phyloP scores from a whole-genome alignment of 2,797 vertebrate genomes.

The Cetoscarus ocellatus region DNA sequence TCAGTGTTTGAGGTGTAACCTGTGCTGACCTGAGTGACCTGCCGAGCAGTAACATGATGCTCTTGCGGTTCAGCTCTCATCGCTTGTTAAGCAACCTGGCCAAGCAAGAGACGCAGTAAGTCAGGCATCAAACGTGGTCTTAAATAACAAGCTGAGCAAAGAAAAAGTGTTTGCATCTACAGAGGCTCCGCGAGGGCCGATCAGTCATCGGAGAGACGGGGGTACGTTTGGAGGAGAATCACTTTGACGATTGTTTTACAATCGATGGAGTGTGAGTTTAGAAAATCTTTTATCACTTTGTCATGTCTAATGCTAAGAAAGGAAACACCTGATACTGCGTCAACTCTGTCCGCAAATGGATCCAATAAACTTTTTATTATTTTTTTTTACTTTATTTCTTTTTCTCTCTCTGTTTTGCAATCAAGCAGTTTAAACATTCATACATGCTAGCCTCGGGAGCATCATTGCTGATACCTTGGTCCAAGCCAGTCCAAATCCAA shows the following conservation, averaged over 20 bases:
- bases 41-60: conserved; percentile 59
- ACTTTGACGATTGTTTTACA: conserved; percentile 17
- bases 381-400: not conserved
- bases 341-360: not conserved
- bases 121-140: conserved; percentile 65
- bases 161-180: conserved; percentile 39
- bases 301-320: conserved; percentile 8
- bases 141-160: conserved; percentile 73
- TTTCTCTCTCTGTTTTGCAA: not conserved
- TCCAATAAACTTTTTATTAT: not conserved
- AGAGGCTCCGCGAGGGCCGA: conserved; percentile 49
- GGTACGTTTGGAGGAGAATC: conserved; percentile 34
- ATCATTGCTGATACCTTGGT: not conserved
- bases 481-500: no score
- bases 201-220: conserved; percentile 27
- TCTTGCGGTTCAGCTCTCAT: conserved; percentile 48
- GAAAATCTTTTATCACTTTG: conserved; percentile 23
- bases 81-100: conserved; percentile 59
- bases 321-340: conserved; percentile 34
- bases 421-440: not conserved
- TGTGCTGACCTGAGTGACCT: conserved; percentile 48
- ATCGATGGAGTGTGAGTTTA: conserved; percentile 16
- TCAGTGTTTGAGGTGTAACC: conserved; percentile 44
- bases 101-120: conserved; percentile 61
- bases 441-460: not conserved